Evolutionary conservation across 2,113 vertebrate genomes (phyloP).

Genomic region (Leiothrix lutea): DNA sequence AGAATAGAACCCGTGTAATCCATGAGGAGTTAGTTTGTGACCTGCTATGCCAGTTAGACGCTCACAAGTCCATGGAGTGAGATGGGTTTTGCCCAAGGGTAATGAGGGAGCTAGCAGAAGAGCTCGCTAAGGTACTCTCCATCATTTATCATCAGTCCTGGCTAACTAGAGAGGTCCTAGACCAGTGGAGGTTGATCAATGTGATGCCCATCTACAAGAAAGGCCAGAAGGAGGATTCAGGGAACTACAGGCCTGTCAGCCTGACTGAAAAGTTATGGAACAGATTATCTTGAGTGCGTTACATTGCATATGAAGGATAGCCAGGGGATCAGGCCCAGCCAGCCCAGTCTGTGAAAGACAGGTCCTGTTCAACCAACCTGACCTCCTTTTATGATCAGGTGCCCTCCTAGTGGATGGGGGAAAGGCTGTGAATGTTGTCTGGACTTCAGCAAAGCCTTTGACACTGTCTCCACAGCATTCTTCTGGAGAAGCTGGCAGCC

Average conservation of each 20-base stretch:
- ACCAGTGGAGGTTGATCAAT: fast-evolving
- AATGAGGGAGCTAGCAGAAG: not conserved
- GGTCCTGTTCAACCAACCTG: not conserved
- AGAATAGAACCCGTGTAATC: not conserved
- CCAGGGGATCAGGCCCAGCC: not conserved
- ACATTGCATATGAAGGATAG: not conserved
- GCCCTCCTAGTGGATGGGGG: not conserved
- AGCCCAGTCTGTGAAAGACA: not conserved
- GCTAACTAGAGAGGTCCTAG: not conserved
- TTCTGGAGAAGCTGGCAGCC: not conserved
- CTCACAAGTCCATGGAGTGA: not conserved
- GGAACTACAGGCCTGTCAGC: not conserved
- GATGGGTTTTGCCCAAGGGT: not conserved
- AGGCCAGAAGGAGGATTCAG: not conserved
- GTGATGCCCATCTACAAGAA: not conserved
- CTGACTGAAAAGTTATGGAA: not conserved
- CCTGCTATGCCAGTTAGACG: not conserved
- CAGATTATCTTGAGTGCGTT: not conserved
- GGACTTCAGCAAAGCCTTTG: not conserved
- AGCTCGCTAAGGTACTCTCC: not conserved
- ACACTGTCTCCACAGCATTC: not conserved
- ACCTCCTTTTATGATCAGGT: not conserved
- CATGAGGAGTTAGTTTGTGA: not conserved
- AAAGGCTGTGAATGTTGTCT: not conserved
- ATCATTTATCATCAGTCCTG: not conserved